Conservation (phyloP, 2,797 vertebrate species). For the Botia almorhae region DNA sequence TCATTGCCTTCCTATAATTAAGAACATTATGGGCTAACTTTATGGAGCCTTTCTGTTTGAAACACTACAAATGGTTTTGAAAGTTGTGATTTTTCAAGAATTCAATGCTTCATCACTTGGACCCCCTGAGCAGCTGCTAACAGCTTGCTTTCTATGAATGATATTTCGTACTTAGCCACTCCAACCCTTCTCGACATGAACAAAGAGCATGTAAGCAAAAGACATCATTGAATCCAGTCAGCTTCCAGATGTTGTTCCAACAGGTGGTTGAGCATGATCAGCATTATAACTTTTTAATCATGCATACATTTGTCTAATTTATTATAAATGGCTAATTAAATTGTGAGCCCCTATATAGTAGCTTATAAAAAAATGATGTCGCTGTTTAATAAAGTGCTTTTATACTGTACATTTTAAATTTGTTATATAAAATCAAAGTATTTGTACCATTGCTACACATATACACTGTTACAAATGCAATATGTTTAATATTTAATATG, state of each 20-base stretch:
- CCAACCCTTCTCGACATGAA: neutral
- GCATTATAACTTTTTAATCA: slow-evolving; percentile 1
- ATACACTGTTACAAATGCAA: neutral
- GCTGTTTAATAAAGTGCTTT: neutral
- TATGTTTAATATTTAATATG: no score
- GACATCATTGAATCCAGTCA: slow-evolving; percentile 12
- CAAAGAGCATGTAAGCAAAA: slow-evolving; percentile 9
- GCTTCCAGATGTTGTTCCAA: neutral
- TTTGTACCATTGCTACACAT: neutral
- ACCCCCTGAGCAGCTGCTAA: slow-evolving; percentile 24
- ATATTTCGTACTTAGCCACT: slow-evolving; percentile 11
- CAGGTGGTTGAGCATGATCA: neutral
- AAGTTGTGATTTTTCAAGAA: slow-evolving; percentile 41
- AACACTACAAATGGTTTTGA: slow-evolving; percentile 9
- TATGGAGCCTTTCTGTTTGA: slow-evolving; percentile 22
- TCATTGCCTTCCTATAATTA: slow-evolving; percentile 56
- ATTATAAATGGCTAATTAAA: neutral
- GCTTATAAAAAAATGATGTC: neutral
- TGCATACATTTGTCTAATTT: neutral
- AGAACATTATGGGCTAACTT: slow-evolving; percentile 39
- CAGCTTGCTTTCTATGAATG: slow-evolving; percentile 24
- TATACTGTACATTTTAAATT: neutral
- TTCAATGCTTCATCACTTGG: slow-evolving; percentile 34
- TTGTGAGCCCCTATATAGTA: neutral
- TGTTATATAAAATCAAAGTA: neutral